Evolutionary conservation across 1,140 invertebrate species (phyloP).

Genomic region (Zaprionus capensis): DNA sequence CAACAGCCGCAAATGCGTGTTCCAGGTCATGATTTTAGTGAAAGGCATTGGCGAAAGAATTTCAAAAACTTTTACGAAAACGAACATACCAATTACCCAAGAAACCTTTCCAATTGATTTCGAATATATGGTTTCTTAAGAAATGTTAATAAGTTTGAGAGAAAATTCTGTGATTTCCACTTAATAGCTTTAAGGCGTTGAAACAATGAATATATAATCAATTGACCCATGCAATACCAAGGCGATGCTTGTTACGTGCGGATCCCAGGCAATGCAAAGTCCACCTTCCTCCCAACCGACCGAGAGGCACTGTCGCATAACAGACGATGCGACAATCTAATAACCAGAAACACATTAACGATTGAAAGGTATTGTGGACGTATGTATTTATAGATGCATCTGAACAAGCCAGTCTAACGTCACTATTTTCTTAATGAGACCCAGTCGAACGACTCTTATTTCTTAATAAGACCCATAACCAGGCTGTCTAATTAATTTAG

Average conservation of each 20-base stretch:
- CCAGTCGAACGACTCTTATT: background rate
- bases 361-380: background rate
- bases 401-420: background rate
- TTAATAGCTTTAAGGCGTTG: too few relatives aligned
- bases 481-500: constrained; percentile 1
- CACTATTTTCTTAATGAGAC: background rate
- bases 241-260: too few relatives aligned
- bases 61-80: constrained; percentile 64
- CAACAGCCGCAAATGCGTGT: constrained; percentile 29
- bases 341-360: background rate
- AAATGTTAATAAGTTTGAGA: background rate
- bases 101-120: background rate
- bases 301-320: too few relatives aligned
- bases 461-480: constrained; percentile 1
- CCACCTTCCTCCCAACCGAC: too few relatives aligned
- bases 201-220: too few relatives aligned
- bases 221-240: too few relatives aligned
- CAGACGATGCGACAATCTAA: too few relatives aligned
- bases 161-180: background rate
- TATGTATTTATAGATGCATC: background rate
- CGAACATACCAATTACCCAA: constrained; percentile 25
- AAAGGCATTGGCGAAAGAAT: constrained; percentile 72
- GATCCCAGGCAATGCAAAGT: too few relatives aligned
- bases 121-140: background rate
- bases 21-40: constrained; percentile 60